Percentiles rank a stretch among this genome's conserved stretches.
Conservation (phyloP, 2,113 vertebrate genomes). For the Tenebrosternarchus preto region DNA sequence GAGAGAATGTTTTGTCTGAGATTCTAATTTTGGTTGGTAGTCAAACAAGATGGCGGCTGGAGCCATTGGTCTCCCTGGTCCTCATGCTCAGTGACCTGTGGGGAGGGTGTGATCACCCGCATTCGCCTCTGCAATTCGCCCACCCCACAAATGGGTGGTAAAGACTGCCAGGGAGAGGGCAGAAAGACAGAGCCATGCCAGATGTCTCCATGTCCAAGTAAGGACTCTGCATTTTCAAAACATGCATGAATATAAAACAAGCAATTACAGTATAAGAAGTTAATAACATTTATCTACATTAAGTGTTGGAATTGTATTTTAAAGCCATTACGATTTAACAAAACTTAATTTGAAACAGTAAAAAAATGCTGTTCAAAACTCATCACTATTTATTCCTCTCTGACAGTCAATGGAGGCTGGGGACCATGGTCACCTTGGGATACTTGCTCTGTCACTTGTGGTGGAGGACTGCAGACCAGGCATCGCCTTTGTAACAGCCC, state of each 20-base stretch:
- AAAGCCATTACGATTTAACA: background rate
- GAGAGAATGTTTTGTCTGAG: background rate
- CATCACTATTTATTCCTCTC: background rate
- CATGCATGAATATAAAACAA: background rate
- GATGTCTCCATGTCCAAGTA: conserved; percentile 88
- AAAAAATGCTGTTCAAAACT: background rate
- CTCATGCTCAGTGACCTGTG: conserved; percentile 94
- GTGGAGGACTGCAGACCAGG: conserved; percentile 86
- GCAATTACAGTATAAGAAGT: background rate
- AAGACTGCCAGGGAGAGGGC: conserved; percentile 87
- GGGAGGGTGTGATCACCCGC: conserved; percentile 89
- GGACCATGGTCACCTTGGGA: conserved; percentile 96
- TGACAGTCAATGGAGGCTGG: conserved; percentile 88
- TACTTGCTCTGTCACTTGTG: conserved; percentile 88
- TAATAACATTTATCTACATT: too few relatives aligned
- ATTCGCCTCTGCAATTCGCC: conserved; percentile 99
- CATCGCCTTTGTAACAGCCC: conserved; percentile 91
- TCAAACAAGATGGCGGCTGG: conserved; percentile 97
- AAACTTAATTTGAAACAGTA: background rate
- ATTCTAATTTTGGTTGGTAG: conserved; percentile 65
- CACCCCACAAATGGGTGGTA: conserved; percentile 94
- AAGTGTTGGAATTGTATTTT: background rate
- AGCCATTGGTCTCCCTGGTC: conserved; percentile 99
- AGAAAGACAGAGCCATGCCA: conserved; percentile 88
- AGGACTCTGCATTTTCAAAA: conserved; percentile 57